These are phyloP conservation scores for pig (Sus scrofa) DNA, from an alignment of 2,113 vertebrate genomes.

Conservation along the genomic window DNA sequence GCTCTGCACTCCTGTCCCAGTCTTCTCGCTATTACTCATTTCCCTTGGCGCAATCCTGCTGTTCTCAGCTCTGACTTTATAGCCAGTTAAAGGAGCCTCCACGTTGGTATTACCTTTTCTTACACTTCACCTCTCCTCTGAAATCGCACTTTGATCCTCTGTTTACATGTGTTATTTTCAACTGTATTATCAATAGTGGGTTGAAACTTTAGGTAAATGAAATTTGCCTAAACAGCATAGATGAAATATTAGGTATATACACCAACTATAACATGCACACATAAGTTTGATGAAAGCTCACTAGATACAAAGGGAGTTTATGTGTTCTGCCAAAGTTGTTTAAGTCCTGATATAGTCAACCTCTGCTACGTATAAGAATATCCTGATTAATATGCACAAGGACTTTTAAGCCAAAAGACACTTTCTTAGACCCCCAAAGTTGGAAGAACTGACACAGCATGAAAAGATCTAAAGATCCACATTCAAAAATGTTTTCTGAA, in stretches of 20 bases:
- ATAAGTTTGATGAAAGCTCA: neutral
- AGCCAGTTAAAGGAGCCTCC: slow-evolving; percentile 68
- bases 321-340: neutral
- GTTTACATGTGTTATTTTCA: slow-evolving; percentile 30
- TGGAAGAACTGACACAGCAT: neutral
- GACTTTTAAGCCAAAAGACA: neutral
- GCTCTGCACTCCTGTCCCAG: neutral
- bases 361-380: neutral
- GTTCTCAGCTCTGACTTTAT: slow-evolving; percentile 48
- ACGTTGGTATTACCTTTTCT: neutral
- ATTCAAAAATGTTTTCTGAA: slow-evolving; percentile 28
- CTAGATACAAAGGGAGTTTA: slow-evolving; percentile 7
- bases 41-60: slow-evolving; percentile 20
- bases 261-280: neutral
- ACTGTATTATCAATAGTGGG: neutral
- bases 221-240: slow-evolving; percentile 32
- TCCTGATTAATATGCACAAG: neutral
- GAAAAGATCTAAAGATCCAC: slow-evolving; percentile 5
- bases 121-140: neutral
- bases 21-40: slow-evolving; percentile 58
- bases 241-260: neutral
- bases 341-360: neutral
- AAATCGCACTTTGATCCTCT: neutral
- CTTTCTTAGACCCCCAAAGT: neutral
- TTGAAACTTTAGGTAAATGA: slow-evolving; percentile 38